phyloP scores from a whole-genome alignment of 2,888 invertebrate genomes.

The Pterostichus niger region DNA sequence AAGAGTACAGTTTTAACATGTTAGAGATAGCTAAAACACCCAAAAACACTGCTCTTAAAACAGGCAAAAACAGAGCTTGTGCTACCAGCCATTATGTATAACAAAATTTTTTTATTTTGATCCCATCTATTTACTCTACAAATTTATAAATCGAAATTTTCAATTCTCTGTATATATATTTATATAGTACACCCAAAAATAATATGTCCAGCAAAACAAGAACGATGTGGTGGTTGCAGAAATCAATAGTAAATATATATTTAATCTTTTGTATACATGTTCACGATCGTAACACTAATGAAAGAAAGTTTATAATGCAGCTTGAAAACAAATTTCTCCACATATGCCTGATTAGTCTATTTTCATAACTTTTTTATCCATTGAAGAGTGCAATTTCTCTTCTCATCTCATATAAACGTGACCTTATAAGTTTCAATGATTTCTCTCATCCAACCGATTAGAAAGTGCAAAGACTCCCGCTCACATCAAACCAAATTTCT shows the following conservation, averaged over 20 bases:
- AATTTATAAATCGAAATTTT: too few relatives aligned
- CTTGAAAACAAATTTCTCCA: slow-evolving; percentile 19
- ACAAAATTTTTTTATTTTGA: too few relatives aligned
- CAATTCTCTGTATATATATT: too few relatives aligned
- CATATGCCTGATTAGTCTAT: slow-evolving; percentile 28
- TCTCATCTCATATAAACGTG: slow-evolving; percentile 26
- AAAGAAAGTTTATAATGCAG: slow-evolving; percentile 14
- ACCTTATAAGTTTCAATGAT: slow-evolving; percentile 41
- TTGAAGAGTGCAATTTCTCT: slow-evolving; percentile 48
- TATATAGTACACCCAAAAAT: not conserved
- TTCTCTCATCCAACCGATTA: slow-evolving; percentile 34
- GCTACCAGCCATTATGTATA: too few relatives aligned
- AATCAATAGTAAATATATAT: not conserved
- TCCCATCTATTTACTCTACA: too few relatives aligned
- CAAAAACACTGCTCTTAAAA: too few relatives aligned
- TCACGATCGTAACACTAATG: not conserved
- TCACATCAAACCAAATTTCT: slow-evolving; percentile 50
- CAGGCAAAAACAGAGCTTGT: too few relatives aligned
- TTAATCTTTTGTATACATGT: not conserved
- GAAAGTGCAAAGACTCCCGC: slow-evolving; percentile 56
- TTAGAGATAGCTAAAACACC: too few relatives aligned
- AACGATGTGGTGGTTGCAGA: not conserved
- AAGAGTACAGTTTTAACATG: too few relatives aligned
- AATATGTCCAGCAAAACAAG: not conserved
- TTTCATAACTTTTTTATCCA: slow-evolving; percentile 19